These are phyloP conservation scores for Megaceryle torquata DNA, from an alignment of 2,113 vertebrate species.

Conservation along the genomic window DNA sequence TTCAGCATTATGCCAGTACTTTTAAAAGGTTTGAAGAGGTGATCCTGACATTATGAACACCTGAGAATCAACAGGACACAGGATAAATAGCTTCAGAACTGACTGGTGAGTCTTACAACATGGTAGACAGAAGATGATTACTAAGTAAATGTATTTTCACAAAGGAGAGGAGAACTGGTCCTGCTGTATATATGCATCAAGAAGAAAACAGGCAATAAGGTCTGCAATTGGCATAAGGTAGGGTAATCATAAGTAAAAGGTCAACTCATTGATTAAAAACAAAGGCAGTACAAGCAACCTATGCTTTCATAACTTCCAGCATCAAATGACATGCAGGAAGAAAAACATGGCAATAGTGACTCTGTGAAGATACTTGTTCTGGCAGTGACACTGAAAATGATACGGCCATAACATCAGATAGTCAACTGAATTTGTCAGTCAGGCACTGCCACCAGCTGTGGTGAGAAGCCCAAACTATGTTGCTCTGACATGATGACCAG, in stretches of 20 bases:
- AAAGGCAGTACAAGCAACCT: neutral
- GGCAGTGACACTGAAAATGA: neutral
- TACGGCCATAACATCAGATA: rapidly evolving
- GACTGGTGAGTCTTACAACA: neutral
- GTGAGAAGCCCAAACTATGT: neutral
- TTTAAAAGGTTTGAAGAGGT: neutral
- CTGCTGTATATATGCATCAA: neutral
- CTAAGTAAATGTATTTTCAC: neutral
- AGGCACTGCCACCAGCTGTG: neutral
- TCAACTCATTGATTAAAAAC: neutral
- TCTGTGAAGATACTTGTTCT: neutral
- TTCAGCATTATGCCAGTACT: neutral
- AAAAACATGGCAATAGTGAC: neutral
- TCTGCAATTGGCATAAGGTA: neutral
- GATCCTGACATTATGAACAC: neutral
- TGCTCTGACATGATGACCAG: neutral
- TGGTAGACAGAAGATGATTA: neutral
- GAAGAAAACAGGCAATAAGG: neutral
- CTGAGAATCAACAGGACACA: neutral
- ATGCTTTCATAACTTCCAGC: neutral
- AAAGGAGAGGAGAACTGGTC: neutral
- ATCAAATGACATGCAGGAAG: neutral
- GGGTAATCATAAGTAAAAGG: neutral
- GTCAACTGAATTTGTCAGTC: neutral
- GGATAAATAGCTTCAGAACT: neutral